phyloP scores from a whole-genome alignment of 2,888 invertebrate species.

The Pristionchus japonicus region DNA sequence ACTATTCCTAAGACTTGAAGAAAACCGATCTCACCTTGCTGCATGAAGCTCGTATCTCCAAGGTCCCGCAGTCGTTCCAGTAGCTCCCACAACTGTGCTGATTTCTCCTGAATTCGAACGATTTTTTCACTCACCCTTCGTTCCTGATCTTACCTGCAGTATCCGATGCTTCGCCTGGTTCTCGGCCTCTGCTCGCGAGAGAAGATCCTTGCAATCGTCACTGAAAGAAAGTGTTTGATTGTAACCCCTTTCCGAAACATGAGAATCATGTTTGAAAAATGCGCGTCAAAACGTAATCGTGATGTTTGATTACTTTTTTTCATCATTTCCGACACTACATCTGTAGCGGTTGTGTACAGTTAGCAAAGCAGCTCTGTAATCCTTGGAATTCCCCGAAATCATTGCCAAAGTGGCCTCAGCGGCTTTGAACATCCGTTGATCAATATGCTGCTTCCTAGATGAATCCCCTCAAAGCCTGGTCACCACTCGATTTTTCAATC shows the following conservation, averaged over 20 bases:
- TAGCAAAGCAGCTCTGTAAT: not conserved
- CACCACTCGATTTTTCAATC: not conserved
- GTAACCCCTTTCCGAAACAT: no score
- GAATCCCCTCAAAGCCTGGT: not conserved
- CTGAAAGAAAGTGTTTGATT: slow-evolving; percentile 31
- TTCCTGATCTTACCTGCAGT: not conserved
- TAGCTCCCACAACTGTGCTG: slow-evolving; percentile 71
- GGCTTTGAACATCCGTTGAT: not conserved
- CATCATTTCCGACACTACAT: no score
- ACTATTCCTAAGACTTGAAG: not conserved
- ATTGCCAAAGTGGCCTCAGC: not conserved
- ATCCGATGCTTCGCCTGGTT: slow-evolving; percentile 58
- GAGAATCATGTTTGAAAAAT: no score
- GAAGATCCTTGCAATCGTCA: slow-evolving; percentile 59
- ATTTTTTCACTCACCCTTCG: not conserved
- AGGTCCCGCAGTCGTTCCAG: slow-evolving; percentile 66
- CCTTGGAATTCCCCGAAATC: not conserved
- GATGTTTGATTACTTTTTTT: not conserved
- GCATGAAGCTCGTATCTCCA: slow-evolving; percentile 64
- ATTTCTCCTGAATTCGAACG: slow-evolving; percentile 59
- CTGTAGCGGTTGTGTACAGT: not conserved
- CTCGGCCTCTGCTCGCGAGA: slow-evolving; percentile 62
- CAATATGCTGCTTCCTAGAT: not conserved
- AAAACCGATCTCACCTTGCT: slow-evolving; percentile 55
- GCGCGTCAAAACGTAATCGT: no score